Evolutionary conservation across 2,888 invertebrate species (phyloP).

Genomic region (Machimus atricapillus): DNA sequence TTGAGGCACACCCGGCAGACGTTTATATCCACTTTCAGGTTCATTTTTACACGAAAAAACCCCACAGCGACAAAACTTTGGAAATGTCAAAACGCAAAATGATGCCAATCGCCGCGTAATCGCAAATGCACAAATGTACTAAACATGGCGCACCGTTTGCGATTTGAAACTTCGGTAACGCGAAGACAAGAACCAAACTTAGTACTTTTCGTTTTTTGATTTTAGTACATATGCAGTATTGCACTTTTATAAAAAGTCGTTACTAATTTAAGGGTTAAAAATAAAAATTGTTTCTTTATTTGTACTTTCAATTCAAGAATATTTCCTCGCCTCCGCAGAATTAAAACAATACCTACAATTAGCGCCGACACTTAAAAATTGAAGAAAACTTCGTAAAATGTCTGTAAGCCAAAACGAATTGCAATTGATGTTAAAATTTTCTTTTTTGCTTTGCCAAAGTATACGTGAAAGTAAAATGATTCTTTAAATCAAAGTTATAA

Average conservation of each 20-base stretch:
- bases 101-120: neutral
- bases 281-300: too few relatives aligned
- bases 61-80: neutral
- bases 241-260: neutral
- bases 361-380: too few relatives aligned
- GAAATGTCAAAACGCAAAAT: neutral
- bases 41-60: neutral
- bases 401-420: too few relatives aligned
- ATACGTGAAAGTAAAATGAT: too few relatives aligned
- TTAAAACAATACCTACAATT: too few relatives aligned
- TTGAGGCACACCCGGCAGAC: conserved; percentile 56
- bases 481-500: too few relatives aligned
- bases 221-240: neutral
- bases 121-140: neutral
- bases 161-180: neutral
- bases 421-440: too few relatives aligned
- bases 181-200: neutral
- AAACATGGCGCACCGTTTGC: neutral
- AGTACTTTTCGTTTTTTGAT: neutral
- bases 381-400: too few relatives aligned
- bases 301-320: too few relatives aligned
- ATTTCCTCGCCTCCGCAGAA: too few relatives aligned
- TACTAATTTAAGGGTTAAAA: neutral
- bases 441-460: too few relatives aligned
- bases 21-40: conserved; percentile 48